Evolutionary conservation across 2,797 vertebrate species (phyloP).

Genomic region (Chelidonichthys spinosus): DNA sequence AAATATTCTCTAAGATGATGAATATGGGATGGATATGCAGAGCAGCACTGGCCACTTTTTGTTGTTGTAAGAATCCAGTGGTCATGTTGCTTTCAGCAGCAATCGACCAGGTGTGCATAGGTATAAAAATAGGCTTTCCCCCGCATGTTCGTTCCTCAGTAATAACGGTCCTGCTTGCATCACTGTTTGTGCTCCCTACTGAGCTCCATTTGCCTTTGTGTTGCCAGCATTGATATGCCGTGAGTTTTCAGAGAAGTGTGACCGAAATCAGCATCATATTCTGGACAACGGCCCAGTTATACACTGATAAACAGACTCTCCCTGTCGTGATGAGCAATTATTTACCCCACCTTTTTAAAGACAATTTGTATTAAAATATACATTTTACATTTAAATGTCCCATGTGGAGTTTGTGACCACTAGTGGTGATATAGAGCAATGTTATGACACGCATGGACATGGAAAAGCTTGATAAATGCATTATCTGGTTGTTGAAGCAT

Average conservation of each 20-base stretch:
- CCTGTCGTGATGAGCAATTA: neutral
- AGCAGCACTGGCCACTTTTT: neutral
- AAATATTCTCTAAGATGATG: neutral
- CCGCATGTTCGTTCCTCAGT: neutral
- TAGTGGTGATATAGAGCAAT: neutral
- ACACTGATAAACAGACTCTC: neutral
- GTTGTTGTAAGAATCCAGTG: neutral
- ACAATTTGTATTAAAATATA: neutral
- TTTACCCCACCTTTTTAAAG: neutral
- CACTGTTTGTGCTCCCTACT: neutral
- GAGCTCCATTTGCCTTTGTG: neutral
- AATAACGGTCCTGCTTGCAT: neutral
- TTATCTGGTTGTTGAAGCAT: too few relatives aligned
- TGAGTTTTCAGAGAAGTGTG: neutral
- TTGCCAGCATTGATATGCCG: neutral
- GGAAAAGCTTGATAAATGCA: too few relatives aligned
- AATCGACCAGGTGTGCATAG: neutral
- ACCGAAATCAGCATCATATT: slow-evolving; percentile 2
- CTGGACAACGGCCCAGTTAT: neutral
- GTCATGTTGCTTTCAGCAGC: neutral
- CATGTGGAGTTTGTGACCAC: neutral
- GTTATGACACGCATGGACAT: neutral
- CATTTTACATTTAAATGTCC: neutral
- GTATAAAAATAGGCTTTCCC: neutral
- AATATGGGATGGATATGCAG: too few relatives aligned